Conservation (phyloP, 1,140 invertebrate species). For the Pectinophora gossypiella region DNA sequence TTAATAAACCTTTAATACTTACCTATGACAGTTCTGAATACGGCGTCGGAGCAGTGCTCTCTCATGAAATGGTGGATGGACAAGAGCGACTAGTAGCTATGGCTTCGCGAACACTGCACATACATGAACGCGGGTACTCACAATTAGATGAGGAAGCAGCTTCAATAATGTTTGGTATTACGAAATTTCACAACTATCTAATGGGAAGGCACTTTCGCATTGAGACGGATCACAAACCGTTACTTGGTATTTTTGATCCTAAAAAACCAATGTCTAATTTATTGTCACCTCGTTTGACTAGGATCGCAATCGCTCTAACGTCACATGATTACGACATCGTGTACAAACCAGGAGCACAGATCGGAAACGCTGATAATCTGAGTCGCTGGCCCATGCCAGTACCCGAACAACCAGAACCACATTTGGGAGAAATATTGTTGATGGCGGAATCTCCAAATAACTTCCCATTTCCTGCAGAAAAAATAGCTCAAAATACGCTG, state of each 20-base stretch:
- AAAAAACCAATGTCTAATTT: not conserved
- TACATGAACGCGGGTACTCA: not conserved
- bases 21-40: not conserved
- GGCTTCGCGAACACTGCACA: not conserved
- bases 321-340: not conserved
- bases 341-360: not conserved
- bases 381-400: conserved; percentile 32
- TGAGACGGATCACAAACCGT: not conserved
- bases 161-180: not conserved
- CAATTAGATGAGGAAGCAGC: not conserved
- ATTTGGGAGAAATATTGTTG: conserved; percentile 18
- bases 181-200: not conserved
- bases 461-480: conserved; percentile 17
- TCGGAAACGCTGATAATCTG: conserved; percentile 10
- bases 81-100: not conserved
- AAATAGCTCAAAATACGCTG: conserved; percentile 22
- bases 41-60: not conserved
- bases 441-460: conserved; percentile 20
- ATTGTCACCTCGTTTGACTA: no score
- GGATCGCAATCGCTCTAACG: no score
- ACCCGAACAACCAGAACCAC: conserved; percentile 15
- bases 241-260: not conserved
- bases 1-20: not conserved
- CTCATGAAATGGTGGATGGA: not conserved
- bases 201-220: not conserved